Evolutionary conservation across 1,140 invertebrate species (phyloP).

Genomic region (Berghia stephanieae): DNA sequence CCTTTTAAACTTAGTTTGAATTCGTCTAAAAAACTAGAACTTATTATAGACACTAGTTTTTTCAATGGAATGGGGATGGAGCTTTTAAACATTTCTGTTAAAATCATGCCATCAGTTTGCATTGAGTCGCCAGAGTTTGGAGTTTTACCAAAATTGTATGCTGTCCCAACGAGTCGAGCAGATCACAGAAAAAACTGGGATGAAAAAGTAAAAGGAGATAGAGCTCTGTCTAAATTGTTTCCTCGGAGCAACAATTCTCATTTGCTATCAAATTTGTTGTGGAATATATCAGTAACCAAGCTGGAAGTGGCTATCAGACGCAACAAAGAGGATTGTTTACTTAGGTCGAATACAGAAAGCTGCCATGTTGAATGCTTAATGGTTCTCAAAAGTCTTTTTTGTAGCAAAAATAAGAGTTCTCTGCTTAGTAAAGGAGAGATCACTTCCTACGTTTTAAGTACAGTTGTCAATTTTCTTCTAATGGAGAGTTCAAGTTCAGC

Average conservation of each 20-base stretch:
- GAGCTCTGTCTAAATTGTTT: too few species aligned
- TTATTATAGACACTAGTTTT: slow-evolving; percentile 49
- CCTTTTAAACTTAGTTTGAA: slow-evolving; percentile 50
- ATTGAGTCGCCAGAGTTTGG: slow-evolving; percentile 37
- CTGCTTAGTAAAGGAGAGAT: slow-evolving; percentile 49
- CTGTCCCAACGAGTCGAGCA: slow-evolving; percentile 36
- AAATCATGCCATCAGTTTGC: slow-evolving; percentile 45
- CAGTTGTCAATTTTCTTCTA: slow-evolving; percentile 50
- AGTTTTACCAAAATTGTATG: slow-evolving; percentile 42
- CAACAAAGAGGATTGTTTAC: slow-evolving; percentile 38
- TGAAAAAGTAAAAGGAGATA: too few species aligned
- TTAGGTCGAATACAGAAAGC: slow-evolving; percentile 33
- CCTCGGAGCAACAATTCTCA: slow-evolving; percentile 13
- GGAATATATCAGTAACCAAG: slow-evolving; percentile 43
- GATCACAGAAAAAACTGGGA: slow-evolving; percentile 24
- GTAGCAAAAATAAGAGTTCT: slow-evolving; percentile 36
- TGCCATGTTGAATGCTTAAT: slow-evolving; percentile 48
- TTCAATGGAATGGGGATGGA: slow-evolving; percentile 45
- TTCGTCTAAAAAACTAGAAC: slow-evolving; percentile 35
- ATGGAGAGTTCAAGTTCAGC: slow-evolving; percentile 46
- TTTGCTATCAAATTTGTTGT: slow-evolving; percentile 40
- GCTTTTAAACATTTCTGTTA: slow-evolving; percentile 47
- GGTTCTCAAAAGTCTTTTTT: slow-evolving; percentile 52
- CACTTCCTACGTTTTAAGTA: slow-evolving; percentile 41
- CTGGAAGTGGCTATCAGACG: slow-evolving; percentile 40